Evolutionary conservation across 1,140 invertebrate genomes (phyloP).

Genomic region (Augochlora pura): DNA sequence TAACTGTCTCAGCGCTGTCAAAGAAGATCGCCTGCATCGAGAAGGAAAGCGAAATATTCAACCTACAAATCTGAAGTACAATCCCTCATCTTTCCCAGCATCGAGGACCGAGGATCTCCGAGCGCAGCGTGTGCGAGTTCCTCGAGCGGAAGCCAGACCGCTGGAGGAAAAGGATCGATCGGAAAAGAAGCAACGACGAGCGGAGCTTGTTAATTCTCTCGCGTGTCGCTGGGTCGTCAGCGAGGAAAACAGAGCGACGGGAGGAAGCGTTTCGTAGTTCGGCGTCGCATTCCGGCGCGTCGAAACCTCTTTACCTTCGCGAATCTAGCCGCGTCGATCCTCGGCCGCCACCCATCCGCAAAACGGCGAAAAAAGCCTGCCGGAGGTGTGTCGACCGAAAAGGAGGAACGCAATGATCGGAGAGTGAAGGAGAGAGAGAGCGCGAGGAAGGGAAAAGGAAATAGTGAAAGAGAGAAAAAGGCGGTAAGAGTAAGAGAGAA

Average conservation of each 20-base stretch:
- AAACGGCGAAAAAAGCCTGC: slow-evolving; percentile 33
- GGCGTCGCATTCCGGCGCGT: slow-evolving; percentile 37
- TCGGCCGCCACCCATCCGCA: slow-evolving; percentile 24
- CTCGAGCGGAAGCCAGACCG: too few relatives aligned
- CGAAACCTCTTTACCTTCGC: slow-evolving; percentile 20
- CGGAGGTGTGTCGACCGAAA: not conserved
- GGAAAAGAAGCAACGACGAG: too few relatives aligned
- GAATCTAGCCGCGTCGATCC: slow-evolving; percentile 36
- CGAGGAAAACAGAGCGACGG: slow-evolving; percentile 15
- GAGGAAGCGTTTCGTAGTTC: slow-evolving; percentile 1
- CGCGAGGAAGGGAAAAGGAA: not conserved
- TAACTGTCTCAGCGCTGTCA: not conserved
- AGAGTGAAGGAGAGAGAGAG: not conserved
- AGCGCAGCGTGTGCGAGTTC: too few relatives aligned
- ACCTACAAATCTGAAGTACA: too few relatives aligned
- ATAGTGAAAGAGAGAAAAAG: too few relatives aligned
- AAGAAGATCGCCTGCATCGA: not conserved
- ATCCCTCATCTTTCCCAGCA: too few relatives aligned
- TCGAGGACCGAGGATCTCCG: too few relatives aligned
- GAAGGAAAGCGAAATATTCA: not conserved
- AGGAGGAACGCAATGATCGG: slow-evolving; percentile 10
- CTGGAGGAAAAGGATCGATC: too few relatives aligned
- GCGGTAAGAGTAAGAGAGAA: not conserved
- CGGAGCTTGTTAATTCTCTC: not conserved
- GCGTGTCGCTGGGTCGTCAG: slow-evolving; percentile 14